Evolutionary conservation across 2,888 invertebrate species (phyloP).

Genomic region (Scaptomyza tumidula): DNA sequence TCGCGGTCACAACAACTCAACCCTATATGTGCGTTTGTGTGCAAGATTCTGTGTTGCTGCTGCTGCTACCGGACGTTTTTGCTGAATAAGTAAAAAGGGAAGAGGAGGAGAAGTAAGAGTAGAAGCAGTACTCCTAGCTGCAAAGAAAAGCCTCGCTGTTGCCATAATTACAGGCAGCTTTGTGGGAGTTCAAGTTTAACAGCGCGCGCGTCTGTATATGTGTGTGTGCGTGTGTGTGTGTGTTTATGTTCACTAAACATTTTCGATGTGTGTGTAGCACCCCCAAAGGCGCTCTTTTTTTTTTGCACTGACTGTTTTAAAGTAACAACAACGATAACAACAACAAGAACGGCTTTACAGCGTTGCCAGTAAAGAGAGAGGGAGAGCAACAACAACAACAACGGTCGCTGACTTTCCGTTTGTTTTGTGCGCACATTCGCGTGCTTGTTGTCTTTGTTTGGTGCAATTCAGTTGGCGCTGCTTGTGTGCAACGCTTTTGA

Average conservation of each 20-base stretch:
- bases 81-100: constrained; percentile 28
- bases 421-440: constrained; percentile 73
- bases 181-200: constrained; percentile 76
- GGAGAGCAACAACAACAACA: constrained; percentile 4
- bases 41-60: constrained; percentile 29
- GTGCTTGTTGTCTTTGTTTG: constrained; percentile 71
- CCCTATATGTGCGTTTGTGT: constrained; percentile 15
- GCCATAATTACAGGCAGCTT: constrained; percentile 72
- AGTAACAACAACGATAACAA: constrained; percentile 27
- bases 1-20: constrained; percentile 3
- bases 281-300: constrained; percentile 67
- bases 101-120: constrained; percentile 28
- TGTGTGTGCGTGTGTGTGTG: constrained; percentile 11
- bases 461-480: constrained; percentile 50
- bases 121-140: constrained; percentile 45
- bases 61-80: constrained; percentile 53
- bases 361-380: constrained; percentile 7
- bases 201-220: constrained; percentile 41
- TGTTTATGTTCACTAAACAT: constrained; percentile 13
- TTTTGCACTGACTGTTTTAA: constrained; percentile 41
- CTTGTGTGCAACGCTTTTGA: constrained; percentile 47
- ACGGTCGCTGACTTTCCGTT: constrained; percentile 52
- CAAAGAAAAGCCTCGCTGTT: constrained; percentile 57
- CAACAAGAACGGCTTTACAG: constrained; percentile 14
- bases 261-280: constrained; percentile 66